These are phyloP conservation scores for Gambusia holbrooki DNA, from an alignment of 2,113 vertebrate genomes.

Conservation along the genomic window DNA sequence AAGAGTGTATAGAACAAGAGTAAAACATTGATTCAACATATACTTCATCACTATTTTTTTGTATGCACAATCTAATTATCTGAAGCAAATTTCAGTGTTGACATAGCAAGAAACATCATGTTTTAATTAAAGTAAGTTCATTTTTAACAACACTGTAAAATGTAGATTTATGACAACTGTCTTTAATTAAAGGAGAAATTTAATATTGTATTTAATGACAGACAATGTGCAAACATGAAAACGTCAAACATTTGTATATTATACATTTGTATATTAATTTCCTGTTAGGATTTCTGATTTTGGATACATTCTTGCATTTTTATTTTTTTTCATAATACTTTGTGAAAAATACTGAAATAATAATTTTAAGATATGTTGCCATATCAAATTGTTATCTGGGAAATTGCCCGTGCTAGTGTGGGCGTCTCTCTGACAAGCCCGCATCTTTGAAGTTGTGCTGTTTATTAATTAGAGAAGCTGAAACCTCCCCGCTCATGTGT, in stretches of 20 bases:
- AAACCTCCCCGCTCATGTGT: constrained; percentile 52
- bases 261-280: constrained; percentile 3
- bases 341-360: constrained; percentile 6
- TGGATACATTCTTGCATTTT: constrained; percentile 8
- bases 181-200: background rate
- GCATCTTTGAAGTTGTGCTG: constrained; percentile 67
- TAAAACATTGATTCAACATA: background rate
- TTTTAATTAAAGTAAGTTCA: background rate
- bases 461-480: constrained; percentile 74
- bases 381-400: constrained; percentile 41
- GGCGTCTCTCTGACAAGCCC: constrained; percentile 49
- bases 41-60: too few species aligned
- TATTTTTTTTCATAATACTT: background rate
- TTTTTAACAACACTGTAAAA: background rate
- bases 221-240: background rate
- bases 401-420: constrained; percentile 47
- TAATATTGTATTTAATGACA: background rate
- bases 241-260: background rate
- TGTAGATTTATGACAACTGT: background rate
- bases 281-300: background rate
- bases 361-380: constrained; percentile 41
- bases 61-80: too few species aligned
- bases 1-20: background rate
- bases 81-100: too few species aligned
- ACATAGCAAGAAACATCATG: too few species aligned